phyloP scores from a whole-genome alignment of 1,140 invertebrate genomes.

The Chymomyza costata region DNA sequence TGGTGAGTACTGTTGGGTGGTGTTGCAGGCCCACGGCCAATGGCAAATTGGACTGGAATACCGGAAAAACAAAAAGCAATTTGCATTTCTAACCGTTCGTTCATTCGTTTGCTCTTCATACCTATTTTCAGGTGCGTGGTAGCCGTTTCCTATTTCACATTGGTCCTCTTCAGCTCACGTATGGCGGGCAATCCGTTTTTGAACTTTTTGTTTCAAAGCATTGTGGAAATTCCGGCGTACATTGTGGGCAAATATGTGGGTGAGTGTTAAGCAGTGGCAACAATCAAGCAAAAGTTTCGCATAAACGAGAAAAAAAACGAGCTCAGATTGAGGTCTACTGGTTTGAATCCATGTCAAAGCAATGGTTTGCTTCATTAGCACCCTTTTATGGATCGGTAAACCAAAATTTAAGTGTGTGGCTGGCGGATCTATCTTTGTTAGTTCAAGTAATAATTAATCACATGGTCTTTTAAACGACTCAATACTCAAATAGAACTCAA shows the following conservation, averaged over 20 bases:
- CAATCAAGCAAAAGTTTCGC: background rate
- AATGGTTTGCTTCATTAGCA: too few species aligned
- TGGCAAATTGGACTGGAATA: too few species aligned
- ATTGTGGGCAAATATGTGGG: slow-evolving; percentile 76
- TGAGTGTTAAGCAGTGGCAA: slow-evolving; percentile 26
- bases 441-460: too few species aligned
- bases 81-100: slow-evolving; percentile 56
- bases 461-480: too few species aligned
- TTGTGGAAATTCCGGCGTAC: slow-evolving; percentile 79
- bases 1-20: slow-evolving; percentile 63
- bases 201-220: slow-evolving; percentile 80
- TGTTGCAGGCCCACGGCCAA: too few species aligned
- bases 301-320: background rate
- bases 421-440: too few species aligned
- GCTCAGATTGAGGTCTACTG: too few species aligned
- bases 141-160: slow-evolving; percentile 79
- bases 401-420: too few species aligned
- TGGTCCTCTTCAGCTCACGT: slow-evolving; percentile 80
- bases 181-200: slow-evolving; percentile 82
- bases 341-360: too few species aligned
- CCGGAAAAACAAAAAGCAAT: slow-evolving; percentile 35
- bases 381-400: too few species aligned
- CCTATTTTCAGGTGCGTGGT: slow-evolving; percentile 77
- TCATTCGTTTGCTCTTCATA: background rate
- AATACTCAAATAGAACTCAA: too few species aligned